These are phyloP conservation scores for Drosophila ananassae DNA, from an alignment of 1,140 invertebrate species.

Conservation along the genomic window DNA sequence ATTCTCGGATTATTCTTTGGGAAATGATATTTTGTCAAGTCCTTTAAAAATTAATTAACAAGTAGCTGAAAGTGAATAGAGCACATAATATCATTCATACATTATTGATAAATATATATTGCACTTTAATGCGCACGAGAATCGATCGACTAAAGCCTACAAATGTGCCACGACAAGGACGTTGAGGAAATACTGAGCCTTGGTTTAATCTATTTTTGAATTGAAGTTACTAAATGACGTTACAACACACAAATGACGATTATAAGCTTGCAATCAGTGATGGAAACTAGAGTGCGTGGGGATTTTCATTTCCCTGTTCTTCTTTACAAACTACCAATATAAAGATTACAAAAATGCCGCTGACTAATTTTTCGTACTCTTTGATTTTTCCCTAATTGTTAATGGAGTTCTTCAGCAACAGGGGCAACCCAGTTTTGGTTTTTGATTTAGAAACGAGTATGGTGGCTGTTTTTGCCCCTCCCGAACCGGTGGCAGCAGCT, in stretches of 20 bases:
- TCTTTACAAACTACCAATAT: constrained; percentile 76
- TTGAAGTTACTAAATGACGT: constrained; percentile 40
- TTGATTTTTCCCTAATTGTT: constrained; percentile 69
- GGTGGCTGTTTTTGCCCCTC: constrained; percentile 81
- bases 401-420: constrained; percentile 83
- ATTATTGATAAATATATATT: constrained; percentile 56
- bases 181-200: constrained; percentile 57
- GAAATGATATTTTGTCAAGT: constrained; percentile 57
- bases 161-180: constrained; percentile 32
- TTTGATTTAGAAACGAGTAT: constrained; percentile 84
- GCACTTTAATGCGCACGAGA: constrained; percentile 68
- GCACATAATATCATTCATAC: constrained; percentile 65
- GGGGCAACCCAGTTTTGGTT: constrained; percentile 84
- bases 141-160: constrained; percentile 46
- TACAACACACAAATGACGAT: constrained; percentile 55
- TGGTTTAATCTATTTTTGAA: constrained; percentile 28
- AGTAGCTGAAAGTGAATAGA: constrained; percentile 65
- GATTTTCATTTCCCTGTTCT: constrained; percentile 23
- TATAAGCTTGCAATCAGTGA: constrained; percentile 40
- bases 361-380: constrained; percentile 21
- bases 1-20: constrained; percentile 47
- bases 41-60: constrained; percentile 82
- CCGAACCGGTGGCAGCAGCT: constrained; percentile 26
- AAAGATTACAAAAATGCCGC: constrained; percentile 74
- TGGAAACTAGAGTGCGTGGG: background rate